Percentiles rank a stretch among this genome's conserved stretches.
Evolutionary conservation across 1,140 invertebrate genomes (phyloP).

Genomic region (Myzus persicae): DNA sequence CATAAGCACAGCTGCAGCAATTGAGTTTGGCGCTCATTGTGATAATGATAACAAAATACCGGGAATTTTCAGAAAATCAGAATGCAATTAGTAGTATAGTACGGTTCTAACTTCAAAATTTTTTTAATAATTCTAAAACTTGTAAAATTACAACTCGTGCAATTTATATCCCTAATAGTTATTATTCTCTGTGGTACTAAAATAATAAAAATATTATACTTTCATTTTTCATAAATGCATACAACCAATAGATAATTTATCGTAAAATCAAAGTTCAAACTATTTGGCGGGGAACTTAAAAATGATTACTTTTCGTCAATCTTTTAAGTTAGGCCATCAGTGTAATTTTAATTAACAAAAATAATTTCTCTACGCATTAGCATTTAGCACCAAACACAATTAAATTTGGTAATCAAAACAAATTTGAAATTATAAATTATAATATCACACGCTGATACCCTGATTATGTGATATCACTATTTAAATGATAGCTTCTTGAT

Average conservation of each 20-base stretch:
- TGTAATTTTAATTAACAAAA: neutral
- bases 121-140: neutral
- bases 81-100: too few species aligned
- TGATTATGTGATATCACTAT: neutral
- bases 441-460: neutral
- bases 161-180: neutral
- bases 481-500: neutral
- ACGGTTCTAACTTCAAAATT: neutral
- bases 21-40: constrained; percentile 35
- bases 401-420: neutral
- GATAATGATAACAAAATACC: constrained; percentile 42
- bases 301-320: neutral
- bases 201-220: neutral
- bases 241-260: neutral
- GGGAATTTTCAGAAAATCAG: neutral
- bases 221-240: neutral
- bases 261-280: neutral
- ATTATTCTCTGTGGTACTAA: neutral
- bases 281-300: neutral
- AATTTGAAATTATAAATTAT: neutral
- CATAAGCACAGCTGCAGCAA: neutral
- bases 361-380: neutral
- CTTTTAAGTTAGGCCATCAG: neutral
- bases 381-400: neutral
- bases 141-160: neutral